Conservation (phyloP, 2,888 invertebrate species). For the Tetragnatha montana region DNA sequence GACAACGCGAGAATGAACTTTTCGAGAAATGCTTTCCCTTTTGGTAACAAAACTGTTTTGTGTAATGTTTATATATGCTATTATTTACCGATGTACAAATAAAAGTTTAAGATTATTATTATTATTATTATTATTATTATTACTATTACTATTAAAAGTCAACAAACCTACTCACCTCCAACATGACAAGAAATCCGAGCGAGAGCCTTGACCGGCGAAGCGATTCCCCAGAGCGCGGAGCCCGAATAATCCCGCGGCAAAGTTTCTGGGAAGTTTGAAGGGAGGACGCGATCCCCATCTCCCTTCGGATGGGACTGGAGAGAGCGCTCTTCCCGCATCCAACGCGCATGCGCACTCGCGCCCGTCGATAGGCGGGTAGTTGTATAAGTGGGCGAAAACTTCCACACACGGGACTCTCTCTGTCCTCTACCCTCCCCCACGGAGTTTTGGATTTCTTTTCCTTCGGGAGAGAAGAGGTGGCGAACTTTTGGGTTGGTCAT, state of each 20-base stretch:
- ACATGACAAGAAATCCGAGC: not conserved
- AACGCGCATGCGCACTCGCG: slow-evolving; percentile 42
- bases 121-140: too few relatives aligned
- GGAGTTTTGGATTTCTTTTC: slow-evolving; percentile 7
- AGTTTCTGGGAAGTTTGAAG: not conserved
- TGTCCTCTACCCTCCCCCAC: not conserved
- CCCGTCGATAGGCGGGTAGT: slow-evolving; percentile 36
- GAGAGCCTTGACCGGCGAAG: not conserved
- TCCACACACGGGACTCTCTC: not conserved
- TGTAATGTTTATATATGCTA: too few relatives aligned
- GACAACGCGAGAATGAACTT: too few relatives aligned
- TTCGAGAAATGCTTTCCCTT: too few relatives aligned
- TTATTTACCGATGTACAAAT: too few relatives aligned
- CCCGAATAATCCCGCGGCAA: slow-evolving; percentile 8
- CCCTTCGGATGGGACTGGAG: slow-evolving; percentile 13
- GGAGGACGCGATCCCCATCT: not conserved
- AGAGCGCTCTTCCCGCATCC: slow-evolving; percentile 40
- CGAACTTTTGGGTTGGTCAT: too few relatives aligned
- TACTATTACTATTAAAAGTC: too few relatives aligned
- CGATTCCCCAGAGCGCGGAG: not conserved
- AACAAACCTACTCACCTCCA: too few relatives aligned
- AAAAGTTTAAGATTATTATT: too few relatives aligned
- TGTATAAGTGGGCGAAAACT: slow-evolving; percentile 49
- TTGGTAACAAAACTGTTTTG: too few relatives aligned
- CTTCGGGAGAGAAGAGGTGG: not conserved